A percentile compares a stretch with the other conserved stretches of the same genome.
Conservation (phyloP, 2,113 vertebrate genomes). For the Sylvietta virens region DNA sequence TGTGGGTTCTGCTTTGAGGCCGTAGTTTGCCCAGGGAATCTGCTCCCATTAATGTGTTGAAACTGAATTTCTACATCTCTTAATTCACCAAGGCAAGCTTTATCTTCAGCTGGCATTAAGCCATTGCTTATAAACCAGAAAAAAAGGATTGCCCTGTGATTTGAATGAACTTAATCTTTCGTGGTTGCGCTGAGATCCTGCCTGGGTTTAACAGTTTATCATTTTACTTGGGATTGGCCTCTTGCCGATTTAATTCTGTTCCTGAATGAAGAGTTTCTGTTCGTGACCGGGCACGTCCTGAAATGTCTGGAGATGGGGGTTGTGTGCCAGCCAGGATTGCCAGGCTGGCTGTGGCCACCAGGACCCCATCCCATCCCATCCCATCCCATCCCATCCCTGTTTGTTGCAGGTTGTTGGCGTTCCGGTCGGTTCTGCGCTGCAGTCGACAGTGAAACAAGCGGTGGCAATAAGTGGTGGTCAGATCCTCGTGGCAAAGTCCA, state of each 20-base stretch:
- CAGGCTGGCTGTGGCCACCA: not conserved
- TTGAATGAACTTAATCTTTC: not conserved
- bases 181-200: not conserved
- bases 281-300: not conserved
- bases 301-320: not conserved
- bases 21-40: not conserved
- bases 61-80: not conserved
- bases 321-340: not conserved
- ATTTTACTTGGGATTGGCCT: not conserved
- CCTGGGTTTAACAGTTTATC: not conserved
- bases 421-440: constrained; percentile 86
- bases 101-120: constrained; percentile 6
- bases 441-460: constrained; percentile 89
- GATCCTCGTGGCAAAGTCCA: constrained; percentile 93
- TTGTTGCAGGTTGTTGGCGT: constrained; percentile 86
- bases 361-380: not conserved
- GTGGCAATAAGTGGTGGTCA: constrained; percentile 96
- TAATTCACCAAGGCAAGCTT: not conserved
- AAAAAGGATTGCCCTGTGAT: not conserved
- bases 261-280: not conserved
- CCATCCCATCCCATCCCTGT: not conserved
- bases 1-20: not conserved
- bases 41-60: not conserved
- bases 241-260: not conserved
- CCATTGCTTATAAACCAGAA: not conserved